Conservation (phyloP, 2,797 vertebrate genomes). For the Takifugu ocellatus region DNA sequence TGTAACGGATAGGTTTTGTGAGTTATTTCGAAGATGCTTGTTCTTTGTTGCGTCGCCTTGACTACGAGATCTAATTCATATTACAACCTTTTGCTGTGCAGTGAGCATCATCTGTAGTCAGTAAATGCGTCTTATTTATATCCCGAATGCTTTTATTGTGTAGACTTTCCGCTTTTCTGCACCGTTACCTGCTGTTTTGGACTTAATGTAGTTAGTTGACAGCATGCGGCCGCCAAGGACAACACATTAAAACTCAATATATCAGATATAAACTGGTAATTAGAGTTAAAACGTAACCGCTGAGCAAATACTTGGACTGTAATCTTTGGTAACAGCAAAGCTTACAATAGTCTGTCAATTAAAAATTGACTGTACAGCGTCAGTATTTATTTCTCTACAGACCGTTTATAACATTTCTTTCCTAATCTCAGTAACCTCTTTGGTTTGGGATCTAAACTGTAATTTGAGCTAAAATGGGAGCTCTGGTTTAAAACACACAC, state of each 20-base stretch:
- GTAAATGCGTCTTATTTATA: neutral
- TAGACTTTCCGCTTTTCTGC: neutral
- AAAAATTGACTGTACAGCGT: too few relatives aligned
- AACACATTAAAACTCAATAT: too few relatives aligned
- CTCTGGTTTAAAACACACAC: constrained; percentile 11
- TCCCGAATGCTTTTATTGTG: constrained; percentile 34
- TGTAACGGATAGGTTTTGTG: too few relatives aligned
- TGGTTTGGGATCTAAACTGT: neutral
- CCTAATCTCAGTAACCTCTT: neutral
- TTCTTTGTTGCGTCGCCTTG: neutral
- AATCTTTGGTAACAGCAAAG: neutral
- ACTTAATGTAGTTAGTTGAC: neutral
- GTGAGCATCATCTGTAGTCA: too few relatives aligned
- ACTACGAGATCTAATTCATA: too few relatives aligned
- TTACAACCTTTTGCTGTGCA: too few relatives aligned
- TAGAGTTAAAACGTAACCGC: too few relatives aligned
- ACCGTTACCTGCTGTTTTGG: neutral
- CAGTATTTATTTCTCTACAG: too few relatives aligned
- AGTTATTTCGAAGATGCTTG: too few relatives aligned
- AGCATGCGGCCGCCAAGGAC: neutral
- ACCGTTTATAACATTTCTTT: neutral
- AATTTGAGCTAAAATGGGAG: neutral
- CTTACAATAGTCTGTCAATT: neutral
- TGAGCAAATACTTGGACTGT: too few relatives aligned
- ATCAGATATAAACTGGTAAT: too few relatives aligned